phyloP scores from a whole-genome alignment of 2,888 invertebrate species.

The Trypoxylon attenuatum region DNA sequence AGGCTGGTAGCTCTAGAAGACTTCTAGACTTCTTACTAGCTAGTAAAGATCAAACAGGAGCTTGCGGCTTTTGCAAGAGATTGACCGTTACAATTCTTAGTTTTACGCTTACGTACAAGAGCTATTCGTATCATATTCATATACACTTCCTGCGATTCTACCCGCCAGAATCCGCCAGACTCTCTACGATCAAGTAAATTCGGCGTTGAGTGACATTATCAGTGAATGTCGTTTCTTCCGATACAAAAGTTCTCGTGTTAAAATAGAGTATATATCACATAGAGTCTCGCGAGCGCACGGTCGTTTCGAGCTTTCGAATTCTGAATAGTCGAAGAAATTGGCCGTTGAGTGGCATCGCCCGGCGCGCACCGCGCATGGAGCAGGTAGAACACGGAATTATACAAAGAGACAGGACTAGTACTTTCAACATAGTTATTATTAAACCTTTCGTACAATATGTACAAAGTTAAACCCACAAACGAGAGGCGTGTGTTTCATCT shows the following conservation, averaged over 20 bases:
- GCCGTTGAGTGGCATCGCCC: conserved; percentile 30
- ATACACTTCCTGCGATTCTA: too few species aligned
- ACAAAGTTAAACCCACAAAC: conserved; percentile 74
- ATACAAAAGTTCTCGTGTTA: neutral
- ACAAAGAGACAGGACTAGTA: conserved; percentile 72
- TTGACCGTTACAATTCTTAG: too few species aligned
- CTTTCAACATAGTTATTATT: conserved; percentile 73
- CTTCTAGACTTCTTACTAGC: too few species aligned
- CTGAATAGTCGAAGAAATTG: too few species aligned
- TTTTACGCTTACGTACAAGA: too few species aligned
- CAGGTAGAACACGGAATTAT: conserved; percentile 65
- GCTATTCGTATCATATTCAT: too few species aligned
- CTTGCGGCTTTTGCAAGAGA: too few species aligned
- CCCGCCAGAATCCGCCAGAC: too few species aligned
- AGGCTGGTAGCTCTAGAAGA: too few species aligned
- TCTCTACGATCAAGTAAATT: too few species aligned
- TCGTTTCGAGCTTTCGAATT: conserved; percentile 23
- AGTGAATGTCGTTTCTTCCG: neutral
- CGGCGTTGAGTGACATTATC: too few species aligned
- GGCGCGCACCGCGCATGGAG: conserved; percentile 30
- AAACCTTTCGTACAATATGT: conserved; percentile 69
- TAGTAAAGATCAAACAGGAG: too few species aligned
- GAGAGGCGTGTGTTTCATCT: conserved; percentile 65
- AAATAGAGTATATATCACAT: neutral
- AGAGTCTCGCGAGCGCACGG: conserved; percentile 2